Evolutionary conservation across 2,888 invertebrate genomes (phyloP).

Genomic region (Prosopocoilus inquinatus): DNA sequence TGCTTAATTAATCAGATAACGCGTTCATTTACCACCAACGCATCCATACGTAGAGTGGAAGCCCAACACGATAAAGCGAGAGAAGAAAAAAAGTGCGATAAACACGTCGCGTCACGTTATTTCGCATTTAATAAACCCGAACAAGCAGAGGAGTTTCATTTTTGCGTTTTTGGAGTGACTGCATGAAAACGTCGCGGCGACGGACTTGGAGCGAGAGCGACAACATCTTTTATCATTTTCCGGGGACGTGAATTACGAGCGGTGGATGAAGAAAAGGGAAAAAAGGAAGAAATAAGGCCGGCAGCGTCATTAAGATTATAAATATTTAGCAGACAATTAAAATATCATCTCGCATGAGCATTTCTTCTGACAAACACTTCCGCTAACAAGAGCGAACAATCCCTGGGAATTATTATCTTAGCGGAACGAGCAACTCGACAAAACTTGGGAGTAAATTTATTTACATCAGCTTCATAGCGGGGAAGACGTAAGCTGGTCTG

Average conservation of each 20-base stretch:
- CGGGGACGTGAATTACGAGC: background rate
- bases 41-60: too few species aligned
- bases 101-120: too few species aligned
- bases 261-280: background rate
- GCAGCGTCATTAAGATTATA: conserved; percentile 5
- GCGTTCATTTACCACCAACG: too few species aligned
- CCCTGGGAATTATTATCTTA: conserved; percentile 31
- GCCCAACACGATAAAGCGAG: too few species aligned
- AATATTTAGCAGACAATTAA: conserved; percentile 11
- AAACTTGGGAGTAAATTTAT: conserved; percentile 35
- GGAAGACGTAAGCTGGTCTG: conserved; percentile 26
- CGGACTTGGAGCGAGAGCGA: too few species aligned
- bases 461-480: conserved; percentile 34
- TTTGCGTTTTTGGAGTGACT: too few species aligned
- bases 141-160: too few species aligned
- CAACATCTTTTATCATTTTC: background rate
- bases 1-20: too few species aligned
- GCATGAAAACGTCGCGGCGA: too few species aligned
- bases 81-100: too few species aligned
- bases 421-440: conserved; percentile 21
- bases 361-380: conserved; percentile 29
- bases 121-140: too few species aligned
- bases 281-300: background rate
- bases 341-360: conserved; percentile 5
- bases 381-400: conserved; percentile 28